Base-by-base conservation (phyloP, 2,888 invertebrate species). In the Andrena chrysosceles region DNA sequence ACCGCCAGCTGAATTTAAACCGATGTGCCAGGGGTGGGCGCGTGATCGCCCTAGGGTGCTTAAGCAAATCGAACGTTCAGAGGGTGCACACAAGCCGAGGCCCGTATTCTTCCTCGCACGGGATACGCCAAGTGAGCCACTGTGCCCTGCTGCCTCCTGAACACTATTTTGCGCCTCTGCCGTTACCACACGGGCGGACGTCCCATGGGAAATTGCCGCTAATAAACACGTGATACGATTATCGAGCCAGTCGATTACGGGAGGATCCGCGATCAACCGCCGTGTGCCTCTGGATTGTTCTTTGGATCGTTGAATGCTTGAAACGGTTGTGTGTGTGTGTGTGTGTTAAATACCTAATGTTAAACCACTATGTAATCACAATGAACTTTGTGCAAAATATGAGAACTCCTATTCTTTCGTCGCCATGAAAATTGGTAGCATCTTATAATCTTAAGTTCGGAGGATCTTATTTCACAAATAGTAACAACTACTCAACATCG, bases 1-100 rank as follows among this genome's bases (percentile, higher is more conserved):
- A 72, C 81, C 72, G 64, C 69, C 83, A 72, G 76, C 84, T 88
- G 89, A 88, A 88, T 88, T 88, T 87, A 81, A 88, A 85, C 88
- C 48, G 83, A 88, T 81, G 85, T 35, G 77, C 75, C 73, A 64
- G 60, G 79, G 69, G 69, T 77, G 76, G 83, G 73, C 75, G 78
- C 80, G 76, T 52, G 83, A 86, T 86, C 85, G 88, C 86, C 79
- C 70, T 54, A 48, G 81, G 85, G 68, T 71, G 75, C 83, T 85
- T 73, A 82, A 77, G 80, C 83, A 79, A 85, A 88, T 88, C 87
- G 83, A 85, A 88, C 80, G 66, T 74, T 83, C 70, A 29, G 10
- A 56, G 75, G 70, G 48, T 33, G 71, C 56, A 63, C 48, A 42
- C 42, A 16, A 23, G 67, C 68, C 23, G 71, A 69, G 77, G 59